Conservation (phyloP, 1,140 invertebrate genomes). For the Mercenaria mercenaria region DNA sequence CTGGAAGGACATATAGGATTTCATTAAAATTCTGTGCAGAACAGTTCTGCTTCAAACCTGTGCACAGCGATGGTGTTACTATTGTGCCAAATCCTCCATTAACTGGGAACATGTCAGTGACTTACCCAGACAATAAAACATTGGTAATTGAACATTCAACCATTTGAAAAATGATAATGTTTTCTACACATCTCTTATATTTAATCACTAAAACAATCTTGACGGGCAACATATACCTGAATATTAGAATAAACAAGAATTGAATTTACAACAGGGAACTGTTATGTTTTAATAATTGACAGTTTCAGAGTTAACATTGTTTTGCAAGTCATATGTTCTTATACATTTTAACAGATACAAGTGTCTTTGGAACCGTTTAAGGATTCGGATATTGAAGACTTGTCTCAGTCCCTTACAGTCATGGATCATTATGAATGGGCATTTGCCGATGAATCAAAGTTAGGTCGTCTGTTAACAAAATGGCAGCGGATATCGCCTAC, state of each 20-base stretch:
- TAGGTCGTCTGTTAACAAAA: background rate
- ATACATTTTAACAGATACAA: too few species aligned
- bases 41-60: slow-evolving; percentile 48
- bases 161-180: too few species aligned
- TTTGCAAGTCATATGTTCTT: too few species aligned
- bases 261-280: too few species aligned
- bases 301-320: too few species aligned
- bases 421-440: slow-evolving; percentile 67
- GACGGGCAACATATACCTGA: too few species aligned
- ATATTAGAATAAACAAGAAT: too few species aligned
- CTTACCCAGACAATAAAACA: background rate
- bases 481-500: background rate
- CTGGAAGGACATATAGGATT: slow-evolving; percentile 57
- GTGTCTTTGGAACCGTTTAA: slow-evolving; percentile 52
- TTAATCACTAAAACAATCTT: too few species aligned
- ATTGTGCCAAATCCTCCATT: slow-evolving; percentile 51
- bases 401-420: background rate
- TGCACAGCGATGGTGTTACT: slow-evolving; percentile 65
- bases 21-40: slow-evolving; percentile 64
- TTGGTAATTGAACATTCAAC: too few species aligned
- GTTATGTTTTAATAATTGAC: too few species aligned
- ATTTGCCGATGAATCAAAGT: slow-evolving; percentile 28
- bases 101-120: slow-evolving; percentile 37
- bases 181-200: too few species aligned
- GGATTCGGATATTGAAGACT: slow-evolving; percentile 58